Evolutionary conservation across 2,797 vertebrate species (phyloP), one percentile per base, ranked within the genome.

Genomic region (Spinibarbus caldwelli): DNA sequence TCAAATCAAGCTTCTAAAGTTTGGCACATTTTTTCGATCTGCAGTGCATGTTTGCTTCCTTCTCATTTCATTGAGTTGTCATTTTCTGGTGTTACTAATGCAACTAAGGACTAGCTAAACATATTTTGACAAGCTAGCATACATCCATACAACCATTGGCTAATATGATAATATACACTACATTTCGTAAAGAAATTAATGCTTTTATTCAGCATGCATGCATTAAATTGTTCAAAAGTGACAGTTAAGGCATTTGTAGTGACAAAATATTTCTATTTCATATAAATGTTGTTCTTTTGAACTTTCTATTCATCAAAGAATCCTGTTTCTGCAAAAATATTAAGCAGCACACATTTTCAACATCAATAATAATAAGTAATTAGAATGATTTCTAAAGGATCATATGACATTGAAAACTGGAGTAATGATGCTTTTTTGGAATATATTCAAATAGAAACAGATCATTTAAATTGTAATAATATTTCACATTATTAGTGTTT

Each of bases 71-170:
- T 19, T 54, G 71, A 45, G 59, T 79, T 71, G 76, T 68, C 72
- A 82, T 73, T 85, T 67, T 38, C 52, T 87, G 87, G 85, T 83
- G 85, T 77, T 87, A 84, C 86, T 88, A 82, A 80, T 80, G 83
- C 70, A 83, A 84, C 87, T 87, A 82, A 87, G 76, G 64, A 80
- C 78, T 80, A 89, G 87, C 68, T 68, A 45, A 54, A 57, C 49
- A 57, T 67, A 45, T 59, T 36, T 76, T 36, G 15, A 36, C 26
- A 73, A 31, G 26, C 15, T 49, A 49, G 8, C 8, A 72, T 71
- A 7, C 23, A 41, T n/a, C 21, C 17, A 19, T 31, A 7, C 6
- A 29, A 23, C 19, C 21, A 68, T 14, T 41, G 10, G 41, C 12
- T 70, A 15, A n/a, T 72, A 9, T 72, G 41, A 72, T 43, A 0